phyloP scores from a whole-genome alignment of 2,113 vertebrate genomes.

The Melanocharis versteri region DNA sequence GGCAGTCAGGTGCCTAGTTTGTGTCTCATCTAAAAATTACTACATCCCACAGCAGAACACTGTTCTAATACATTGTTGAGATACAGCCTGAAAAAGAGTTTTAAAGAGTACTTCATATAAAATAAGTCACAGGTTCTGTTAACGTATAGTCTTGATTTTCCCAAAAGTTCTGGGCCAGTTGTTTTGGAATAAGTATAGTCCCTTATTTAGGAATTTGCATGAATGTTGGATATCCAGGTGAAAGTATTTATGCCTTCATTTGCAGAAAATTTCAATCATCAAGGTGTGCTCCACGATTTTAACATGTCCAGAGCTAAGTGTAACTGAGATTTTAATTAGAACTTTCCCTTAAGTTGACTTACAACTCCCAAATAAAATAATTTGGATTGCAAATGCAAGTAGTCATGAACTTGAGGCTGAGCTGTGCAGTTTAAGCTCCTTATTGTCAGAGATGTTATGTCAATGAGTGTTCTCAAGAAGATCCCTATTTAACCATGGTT shows the following conservation, averaged over 20 bases:
- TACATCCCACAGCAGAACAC: neutral
- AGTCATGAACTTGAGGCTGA: neutral
- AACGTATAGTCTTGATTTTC: neutral
- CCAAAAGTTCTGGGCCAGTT: neutral
- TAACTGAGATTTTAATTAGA: neutral
- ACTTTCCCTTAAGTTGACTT: neutral
- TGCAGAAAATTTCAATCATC: neutral
- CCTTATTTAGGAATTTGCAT: neutral
- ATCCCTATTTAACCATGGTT: accelerated
- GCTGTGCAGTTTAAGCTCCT: neutral
- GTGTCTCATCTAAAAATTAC: neutral
- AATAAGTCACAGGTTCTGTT: neutral
- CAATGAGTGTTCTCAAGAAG: neutral
- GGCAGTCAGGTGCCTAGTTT: neutral
- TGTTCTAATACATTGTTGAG: neutral
- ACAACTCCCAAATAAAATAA: neutral
- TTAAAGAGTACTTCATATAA: neutral
- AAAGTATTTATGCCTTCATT: neutral
- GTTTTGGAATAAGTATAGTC: neutral
- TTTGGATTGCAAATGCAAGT: neutral
- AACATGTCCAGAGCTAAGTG: neutral
- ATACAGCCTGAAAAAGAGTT: neutral
- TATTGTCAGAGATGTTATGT: neutral
- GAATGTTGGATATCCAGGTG: neutral
- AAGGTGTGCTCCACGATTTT: neutral